phyloP scores from a whole-genome alignment of 2,888 invertebrate genomes.

The Hydropsyche betteni region DNA sequence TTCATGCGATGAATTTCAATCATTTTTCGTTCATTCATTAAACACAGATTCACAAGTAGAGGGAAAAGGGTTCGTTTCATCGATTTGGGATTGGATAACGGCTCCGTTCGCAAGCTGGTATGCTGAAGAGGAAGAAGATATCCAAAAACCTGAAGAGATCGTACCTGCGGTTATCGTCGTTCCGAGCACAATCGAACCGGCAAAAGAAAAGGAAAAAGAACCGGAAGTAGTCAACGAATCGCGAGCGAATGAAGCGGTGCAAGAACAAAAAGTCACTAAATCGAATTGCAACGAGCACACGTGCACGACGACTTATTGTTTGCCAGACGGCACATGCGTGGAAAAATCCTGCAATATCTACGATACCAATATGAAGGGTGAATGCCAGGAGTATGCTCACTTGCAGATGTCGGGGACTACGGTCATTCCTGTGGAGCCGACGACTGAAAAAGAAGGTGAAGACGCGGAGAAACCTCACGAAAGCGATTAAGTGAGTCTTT shows the following conservation, averaged over 20 bases:
- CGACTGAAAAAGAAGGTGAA: slow-evolving; percentile 23
- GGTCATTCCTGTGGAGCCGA: not conserved
- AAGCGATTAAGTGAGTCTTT: too few relatives aligned
- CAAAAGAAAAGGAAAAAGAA: not conserved
- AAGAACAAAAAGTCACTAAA: slow-evolving; percentile 54
- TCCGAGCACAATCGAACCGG: not conserved
- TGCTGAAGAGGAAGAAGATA: slow-evolving; percentile 31
- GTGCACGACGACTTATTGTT: slow-evolving; percentile 63
- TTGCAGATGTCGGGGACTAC: slow-evolving; percentile 41
- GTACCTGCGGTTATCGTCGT: not conserved
- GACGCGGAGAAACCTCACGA: not conserved
- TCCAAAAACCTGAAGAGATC: not conserved
- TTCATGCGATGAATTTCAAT: slow-evolving; percentile 1
- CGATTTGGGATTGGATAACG: slow-evolving; percentile 63
- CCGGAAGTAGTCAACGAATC: not conserved
- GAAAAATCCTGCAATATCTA: slow-evolving; percentile 63
- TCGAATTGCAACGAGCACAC: slow-evolving; percentile 61
- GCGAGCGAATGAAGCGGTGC: not conserved
- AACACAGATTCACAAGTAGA: slow-evolving; percentile 24
- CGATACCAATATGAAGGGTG: slow-evolving; percentile 62
- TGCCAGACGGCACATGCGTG: slow-evolving; percentile 57
- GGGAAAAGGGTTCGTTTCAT: slow-evolving; percentile 61
- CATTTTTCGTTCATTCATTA: slow-evolving; percentile 3
- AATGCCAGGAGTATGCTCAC: slow-evolving; percentile 55
- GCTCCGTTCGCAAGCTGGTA: slow-evolving; percentile 63